phyloP scores from a whole-genome alignment of 2,797 vertebrate genomes.

The Heliangelus exortis region DNA sequence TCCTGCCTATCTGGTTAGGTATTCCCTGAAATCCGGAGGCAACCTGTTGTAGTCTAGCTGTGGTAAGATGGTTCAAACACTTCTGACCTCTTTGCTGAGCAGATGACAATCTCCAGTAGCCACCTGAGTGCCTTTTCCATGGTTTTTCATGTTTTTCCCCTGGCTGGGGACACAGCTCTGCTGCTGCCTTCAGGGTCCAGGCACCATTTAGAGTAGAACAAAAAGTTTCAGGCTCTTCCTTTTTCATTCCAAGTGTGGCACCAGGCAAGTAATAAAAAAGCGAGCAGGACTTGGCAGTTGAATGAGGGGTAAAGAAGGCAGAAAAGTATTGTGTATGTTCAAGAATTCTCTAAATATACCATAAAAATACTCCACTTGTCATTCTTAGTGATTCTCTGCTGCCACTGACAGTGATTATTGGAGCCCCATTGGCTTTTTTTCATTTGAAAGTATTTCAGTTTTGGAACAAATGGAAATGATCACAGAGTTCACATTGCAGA shows the following conservation, averaged over 20 bases:
- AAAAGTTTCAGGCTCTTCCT: background rate
- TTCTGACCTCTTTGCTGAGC: background rate
- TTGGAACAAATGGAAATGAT: slow-evolving; percentile 55
- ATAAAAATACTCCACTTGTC: slow-evolving; percentile 63
- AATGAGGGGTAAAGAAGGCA: background rate
- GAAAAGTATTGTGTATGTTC: slow-evolving; percentile 30
- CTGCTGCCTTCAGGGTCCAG: background rate
- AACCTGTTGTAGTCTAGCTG: background rate
- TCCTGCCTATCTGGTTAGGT: background rate
- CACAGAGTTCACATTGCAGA: slow-evolving; percentile 40
- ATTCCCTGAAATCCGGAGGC: background rate
- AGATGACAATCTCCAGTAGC: background rate
- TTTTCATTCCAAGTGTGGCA: background rate
- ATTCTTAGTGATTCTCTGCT: slow-evolving; percentile 64
- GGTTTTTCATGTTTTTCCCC: background rate
- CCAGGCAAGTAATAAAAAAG: slow-evolving; percentile 3
- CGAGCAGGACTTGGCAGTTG: slow-evolving; percentile 23
- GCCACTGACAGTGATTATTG: slow-evolving; percentile 50
- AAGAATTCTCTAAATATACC: slow-evolving; percentile 59
- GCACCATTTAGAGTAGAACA: background rate
- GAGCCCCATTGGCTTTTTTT: slow-evolving; percentile 37
- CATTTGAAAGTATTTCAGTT: slow-evolving; percentile 44
- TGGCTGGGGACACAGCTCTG: background rate
- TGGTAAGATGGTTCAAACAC: too few relatives aligned
- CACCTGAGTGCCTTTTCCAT: background rate